Base-by-base conservation (phyloP, 1,140 invertebrate genomes). In the Goniozus legneri region DNA sequence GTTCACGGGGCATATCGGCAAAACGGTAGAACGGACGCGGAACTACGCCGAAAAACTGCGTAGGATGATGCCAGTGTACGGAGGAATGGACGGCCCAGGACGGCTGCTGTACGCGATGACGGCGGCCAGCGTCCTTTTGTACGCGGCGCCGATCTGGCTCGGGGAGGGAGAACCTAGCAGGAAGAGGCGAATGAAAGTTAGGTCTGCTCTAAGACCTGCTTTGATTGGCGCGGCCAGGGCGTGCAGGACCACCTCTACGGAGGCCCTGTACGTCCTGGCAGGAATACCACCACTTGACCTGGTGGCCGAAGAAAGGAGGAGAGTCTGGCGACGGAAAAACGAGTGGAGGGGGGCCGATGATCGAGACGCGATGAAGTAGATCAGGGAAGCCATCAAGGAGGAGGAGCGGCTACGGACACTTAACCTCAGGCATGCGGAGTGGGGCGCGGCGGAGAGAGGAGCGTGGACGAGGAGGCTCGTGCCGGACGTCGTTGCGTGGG, bases 221-320 rank as follows among this genome's bases (percentile, higher is more conserved):
- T n/a, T n/a, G n/a, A n/a, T n/a, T n/a, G n/a, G n/a, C n/a, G n/a
- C n/a, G n/a, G n/a, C n/a, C n/a, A n/a, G n/a, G n/a, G n/a, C n/a
- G n/a, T 67, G 60, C 50, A 37, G 48, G 1, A 68, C 60, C 16
- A 58, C 64, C n/a, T 61, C 62, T 8, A 62, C 57, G 8, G 56
- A 55, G 16, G 62, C 61, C 3, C 47, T 63, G 52, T 37, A 53
- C 40, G 56, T 64, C 0, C 34, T 63, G 27, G 32, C 47, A 2
- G 63, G 59, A 2, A 51, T 22, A 6, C 24, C 48, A 10, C 59
- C 62, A 16, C 56, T 54, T 46, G 56, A 64, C 19, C 36, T 61
- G 38, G n/a, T n/a, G 39, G 32, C 16, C 42, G 35, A n/a, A 2
- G 14, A 36, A 21, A 32, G 24, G 21, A 8, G 7, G 37, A 22